phyloP scores from a whole-genome alignment of 2,888 invertebrate species.

The Sepiola atlantica region DNA sequence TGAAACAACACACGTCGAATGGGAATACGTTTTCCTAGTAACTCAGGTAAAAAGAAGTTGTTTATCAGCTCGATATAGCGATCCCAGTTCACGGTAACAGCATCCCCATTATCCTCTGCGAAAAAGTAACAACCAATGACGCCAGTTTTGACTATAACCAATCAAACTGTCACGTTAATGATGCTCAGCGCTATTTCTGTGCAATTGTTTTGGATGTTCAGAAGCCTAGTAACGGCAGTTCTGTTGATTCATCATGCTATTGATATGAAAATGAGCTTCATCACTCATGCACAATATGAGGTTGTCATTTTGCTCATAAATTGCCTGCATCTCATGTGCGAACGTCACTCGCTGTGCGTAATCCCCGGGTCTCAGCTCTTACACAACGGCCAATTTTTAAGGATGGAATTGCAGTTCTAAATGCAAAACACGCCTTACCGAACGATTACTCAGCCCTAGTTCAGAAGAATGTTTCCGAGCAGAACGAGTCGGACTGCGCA shows the following conservation, averaged over 20 bases:
- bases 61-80: neutral
- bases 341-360: too few species aligned
- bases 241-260: neutral
- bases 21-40: neutral
- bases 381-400: too few species aligned
- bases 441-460: too few species aligned
- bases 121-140: too few species aligned
- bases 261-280: neutral
- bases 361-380: too few species aligned
- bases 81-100: neutral
- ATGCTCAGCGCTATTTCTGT: neutral
- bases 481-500: too few species aligned
- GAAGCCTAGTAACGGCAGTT: neutral
- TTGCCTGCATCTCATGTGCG: too few species aligned
- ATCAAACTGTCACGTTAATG: neutral
- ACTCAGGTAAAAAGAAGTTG: constrained; percentile 1
- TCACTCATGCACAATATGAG: neutral
- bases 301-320: neutral
- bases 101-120: too few species aligned
- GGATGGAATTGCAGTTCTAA: too few species aligned
- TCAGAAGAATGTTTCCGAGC: too few species aligned
- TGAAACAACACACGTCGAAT: too few species aligned
- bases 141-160: neutral
- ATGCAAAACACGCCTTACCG: too few species aligned
- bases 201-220: neutral